These are phyloP conservation scores for Sebastes fasciatus DNA, from an alignment of 2,113 vertebrate species.

Conservation along the genomic window DNA sequence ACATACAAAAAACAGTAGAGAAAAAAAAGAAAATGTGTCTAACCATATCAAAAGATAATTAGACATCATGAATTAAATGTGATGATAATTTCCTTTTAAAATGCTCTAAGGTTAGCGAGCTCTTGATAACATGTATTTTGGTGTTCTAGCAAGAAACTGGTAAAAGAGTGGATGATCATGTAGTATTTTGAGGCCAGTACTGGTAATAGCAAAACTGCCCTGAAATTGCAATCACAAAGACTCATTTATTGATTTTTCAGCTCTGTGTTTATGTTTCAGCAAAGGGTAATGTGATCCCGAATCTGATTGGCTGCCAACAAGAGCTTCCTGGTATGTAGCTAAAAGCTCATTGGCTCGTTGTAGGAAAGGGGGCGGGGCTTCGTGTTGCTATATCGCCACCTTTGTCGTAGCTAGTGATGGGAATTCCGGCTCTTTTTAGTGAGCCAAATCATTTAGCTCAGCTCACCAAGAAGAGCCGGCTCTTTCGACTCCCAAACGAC, in stretches of 20 bases:
- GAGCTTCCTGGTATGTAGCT: conserved; percentile 8
- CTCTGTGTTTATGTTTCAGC: conserved; percentile 72
- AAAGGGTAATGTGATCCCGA: conserved; percentile 42
- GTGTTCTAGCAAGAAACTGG: not conserved
- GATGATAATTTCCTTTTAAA: too few species aligned
- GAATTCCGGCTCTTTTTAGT: too few species aligned
- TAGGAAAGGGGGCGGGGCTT: conserved; percentile 61
- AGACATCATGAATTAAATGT: too few species aligned
- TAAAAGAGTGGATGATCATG: not conserved
- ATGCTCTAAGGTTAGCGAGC: too few species aligned
- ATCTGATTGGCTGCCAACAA: conserved; percentile 59
- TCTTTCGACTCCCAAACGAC: too few species aligned
- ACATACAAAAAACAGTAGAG: too few species aligned
- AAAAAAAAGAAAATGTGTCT: too few species aligned
- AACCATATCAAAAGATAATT: too few species aligned
- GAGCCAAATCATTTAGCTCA: too few species aligned
- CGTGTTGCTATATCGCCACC: conserved; percentile 66
- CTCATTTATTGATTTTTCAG: conserved; percentile 18
- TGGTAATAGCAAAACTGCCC: not conserved
- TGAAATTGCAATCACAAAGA: conserved; percentile 5
- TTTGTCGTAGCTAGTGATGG: conserved; percentile 10
- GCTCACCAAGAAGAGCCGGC: too few species aligned
- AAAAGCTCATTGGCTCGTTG: conserved; percentile 54
- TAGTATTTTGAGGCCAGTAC: not conserved
- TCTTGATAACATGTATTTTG: too few species aligned